A percentile compares a stretch with the other conserved stretches of the same genome.
These are phyloP conservation scores for Corythaeola cristata DNA, from an alignment of 2,113 vertebrate genomes.

Conservation along the genomic window DNA sequence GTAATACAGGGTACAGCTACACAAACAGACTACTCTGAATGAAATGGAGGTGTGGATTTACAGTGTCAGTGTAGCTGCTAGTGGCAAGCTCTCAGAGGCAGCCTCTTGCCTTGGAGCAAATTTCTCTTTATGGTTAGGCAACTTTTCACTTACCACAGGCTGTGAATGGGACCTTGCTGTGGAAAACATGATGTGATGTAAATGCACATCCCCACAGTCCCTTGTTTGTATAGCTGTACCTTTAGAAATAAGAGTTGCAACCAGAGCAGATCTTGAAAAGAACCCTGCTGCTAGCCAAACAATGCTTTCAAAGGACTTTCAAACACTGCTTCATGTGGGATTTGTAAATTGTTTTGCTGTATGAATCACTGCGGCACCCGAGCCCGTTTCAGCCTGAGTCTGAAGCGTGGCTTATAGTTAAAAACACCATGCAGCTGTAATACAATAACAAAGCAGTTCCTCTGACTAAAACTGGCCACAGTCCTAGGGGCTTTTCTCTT, in stretches of 20 bases:
- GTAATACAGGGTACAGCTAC: neutral
- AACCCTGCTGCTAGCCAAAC: slow-evolving; percentile 25
- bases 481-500: slow-evolving; percentile 12
- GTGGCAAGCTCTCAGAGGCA: neutral
- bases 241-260: slow-evolving; percentile 1
- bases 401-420: neutral
- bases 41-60: neutral
- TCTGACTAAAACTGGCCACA: neutral
- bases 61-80: neutral
- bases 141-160: neutral
- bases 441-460: slow-evolving; percentile 22
- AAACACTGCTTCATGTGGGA: neutral
- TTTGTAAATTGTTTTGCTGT: slow-evolving; percentile 27
- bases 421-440: slow-evolving; percentile 6
- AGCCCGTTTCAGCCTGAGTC: neutral
- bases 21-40: neutral
- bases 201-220: neutral
- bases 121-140: neutral
- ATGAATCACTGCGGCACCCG: neutral
- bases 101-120: neutral
- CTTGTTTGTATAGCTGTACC: slow-evolving; percentile 35
- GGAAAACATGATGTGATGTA: neutral
- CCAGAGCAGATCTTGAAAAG: neutral
- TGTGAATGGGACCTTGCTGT: neutral
- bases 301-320: slow-evolving; percentile 29